Evolutionary conservation across 2,797 vertebrate species (phyloP), one percentile per base, ranked within the genome.

Genomic region (Gadopsis bispinosus): DNA sequence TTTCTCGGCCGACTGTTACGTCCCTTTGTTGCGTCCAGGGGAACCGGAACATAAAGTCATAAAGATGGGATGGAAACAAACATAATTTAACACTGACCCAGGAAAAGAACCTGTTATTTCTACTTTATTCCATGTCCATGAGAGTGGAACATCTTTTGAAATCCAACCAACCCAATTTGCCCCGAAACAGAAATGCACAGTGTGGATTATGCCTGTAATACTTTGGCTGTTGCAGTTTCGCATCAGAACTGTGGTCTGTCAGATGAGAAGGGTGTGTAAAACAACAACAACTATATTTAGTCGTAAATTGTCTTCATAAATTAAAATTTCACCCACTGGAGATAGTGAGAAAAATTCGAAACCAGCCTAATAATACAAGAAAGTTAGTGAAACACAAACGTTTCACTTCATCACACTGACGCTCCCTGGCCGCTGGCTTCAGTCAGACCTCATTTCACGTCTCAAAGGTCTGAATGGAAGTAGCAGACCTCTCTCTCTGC

Each of bases 381-480:
- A 47, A 73, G 41, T 11, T 4, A 43, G 51, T 51, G 41, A 73
- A 83, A 79, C 70, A 70, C 45, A 77, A 79, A 65, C 20, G 54
- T 75, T 90, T 82, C 63, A 67, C 64, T 83, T 80, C 63, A 80
- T 75, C 60, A 66, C 62, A 33, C 51, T 55, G 69, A 83, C 20
- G 31, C 64, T 78, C 50, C 47, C 59, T 66, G 51, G 71, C 82
- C 29, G 22, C 67, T 77, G 68, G 82, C 77, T 54, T 68, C 83
- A 83, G 88, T 90, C 90, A 85, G 85, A 89, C 79, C 64, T 88
- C 75, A 88, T 91, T 89, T 87, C 81, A 87, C 75, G 70, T 86
- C 79, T 85, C 81, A 89, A 54, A 79, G 77, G 73, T 79, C 83
- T 86, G 79, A 84, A 81, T 82, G 26, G 43, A 58, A 75, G 69